phyloP scores from a whole-genome alignment of 2,888 invertebrate genomes.

The Thyatira batis region DNA sequence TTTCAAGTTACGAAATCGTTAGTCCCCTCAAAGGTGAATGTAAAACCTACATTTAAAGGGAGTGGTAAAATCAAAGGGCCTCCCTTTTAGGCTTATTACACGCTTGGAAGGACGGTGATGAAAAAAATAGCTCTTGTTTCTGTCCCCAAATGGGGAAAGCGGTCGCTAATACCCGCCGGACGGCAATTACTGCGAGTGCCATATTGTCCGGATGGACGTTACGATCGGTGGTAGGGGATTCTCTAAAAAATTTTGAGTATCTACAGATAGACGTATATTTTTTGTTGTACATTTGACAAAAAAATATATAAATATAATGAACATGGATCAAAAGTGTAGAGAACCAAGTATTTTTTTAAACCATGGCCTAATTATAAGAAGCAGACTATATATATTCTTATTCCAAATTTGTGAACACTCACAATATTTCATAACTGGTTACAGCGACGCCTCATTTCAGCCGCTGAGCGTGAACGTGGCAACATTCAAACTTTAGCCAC shows the following conservation, averaged over 20 bases:
- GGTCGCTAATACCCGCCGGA: constrained; percentile 33
- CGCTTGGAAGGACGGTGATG: constrained; percentile 41
- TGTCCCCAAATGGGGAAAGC: constrained; percentile 13
- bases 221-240: constrained; percentile 14
- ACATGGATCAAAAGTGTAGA: too few relatives aligned
- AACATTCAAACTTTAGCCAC: neutral
- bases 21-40: constrained; percentile 62
- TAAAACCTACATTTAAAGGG: constrained; percentile 61
- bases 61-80: constrained; percentile 60
- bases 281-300: neutral
- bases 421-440: neutral
- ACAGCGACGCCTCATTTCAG: neutral
- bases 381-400: too few relatives aligned
- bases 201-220: constrained; percentile 37
- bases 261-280: too few relatives aligned
- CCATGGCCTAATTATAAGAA: too few relatives aligned
- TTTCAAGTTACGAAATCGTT: constrained; percentile 53
- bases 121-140: constrained; percentile 45
- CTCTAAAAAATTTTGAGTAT: constrained; percentile 14
- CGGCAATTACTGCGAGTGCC: constrained; percentile 59
- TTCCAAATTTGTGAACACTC: too few relatives aligned
- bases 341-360: too few relatives aligned
- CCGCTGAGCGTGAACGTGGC: neutral
- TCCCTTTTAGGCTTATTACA: constrained; percentile 73
- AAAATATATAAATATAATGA: too few relatives aligned